phyloP scores from a whole-genome alignment of 2,113 vertebrate species.

The Dasyurus viverrinus region DNA sequence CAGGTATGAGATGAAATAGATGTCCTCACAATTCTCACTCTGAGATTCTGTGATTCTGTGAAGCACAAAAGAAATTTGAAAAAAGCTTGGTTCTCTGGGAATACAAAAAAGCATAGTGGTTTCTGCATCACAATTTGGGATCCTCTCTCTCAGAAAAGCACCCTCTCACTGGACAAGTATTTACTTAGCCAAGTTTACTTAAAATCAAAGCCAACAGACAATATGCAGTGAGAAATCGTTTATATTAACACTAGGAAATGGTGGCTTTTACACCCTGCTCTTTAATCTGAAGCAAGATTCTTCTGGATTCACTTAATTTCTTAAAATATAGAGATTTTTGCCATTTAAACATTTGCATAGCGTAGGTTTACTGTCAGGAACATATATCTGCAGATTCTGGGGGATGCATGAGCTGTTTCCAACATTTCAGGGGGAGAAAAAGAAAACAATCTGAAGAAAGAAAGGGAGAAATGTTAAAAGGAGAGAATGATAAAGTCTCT shows the following conservation, averaged over 20 bases:
- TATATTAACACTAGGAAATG: conserved; percentile 51
- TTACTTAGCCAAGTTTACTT: conserved; percentile 15
- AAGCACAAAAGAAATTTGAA: conserved; percentile 13
- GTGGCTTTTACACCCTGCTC: conserved; percentile 53
- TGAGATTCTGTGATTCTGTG: conserved; percentile 1
- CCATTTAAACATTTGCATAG: conserved; percentile 75
- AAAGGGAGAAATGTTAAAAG: background rate
- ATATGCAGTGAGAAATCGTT: conserved; percentile 58
- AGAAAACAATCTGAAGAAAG: conserved; percentile 75
- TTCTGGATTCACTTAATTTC: conserved; percentile 62
- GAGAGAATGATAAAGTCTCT: conserved; percentile 62
- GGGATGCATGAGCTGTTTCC: conserved; percentile 71
- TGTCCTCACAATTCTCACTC: background rate
- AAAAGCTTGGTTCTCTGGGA: background rate
- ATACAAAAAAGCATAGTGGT: background rate
- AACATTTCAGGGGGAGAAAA: conserved; percentile 71
- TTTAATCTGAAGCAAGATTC: conserved; percentile 63
- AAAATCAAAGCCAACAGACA: background rate
- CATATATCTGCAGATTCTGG: conserved; percentile 67
- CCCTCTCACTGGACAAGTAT: background rate
- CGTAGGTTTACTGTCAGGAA: conserved; percentile 77
- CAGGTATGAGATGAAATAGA: background rate
- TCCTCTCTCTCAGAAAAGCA: background rate
- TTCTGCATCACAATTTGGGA: background rate
- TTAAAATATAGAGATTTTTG: conserved; percentile 65